These are phyloP conservation scores for Phyllopteryx taeniolatus DNA, from an alignment of 2,113 vertebrate species.

Conservation along the genomic window DNA sequence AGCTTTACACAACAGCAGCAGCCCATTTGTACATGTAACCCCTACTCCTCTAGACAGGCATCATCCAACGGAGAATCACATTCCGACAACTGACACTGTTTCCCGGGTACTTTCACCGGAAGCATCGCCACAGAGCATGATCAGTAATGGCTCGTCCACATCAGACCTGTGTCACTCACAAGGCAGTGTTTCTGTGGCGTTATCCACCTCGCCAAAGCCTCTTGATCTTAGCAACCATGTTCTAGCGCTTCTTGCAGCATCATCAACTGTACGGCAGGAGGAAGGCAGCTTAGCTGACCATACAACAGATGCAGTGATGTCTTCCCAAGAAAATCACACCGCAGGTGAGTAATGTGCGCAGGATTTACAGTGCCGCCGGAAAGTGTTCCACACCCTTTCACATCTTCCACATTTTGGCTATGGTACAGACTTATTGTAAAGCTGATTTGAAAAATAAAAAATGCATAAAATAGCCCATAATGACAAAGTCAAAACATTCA, in stretches of 20 bases:
- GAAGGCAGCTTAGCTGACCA: slow-evolving; percentile 38
- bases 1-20: slow-evolving; percentile 45
- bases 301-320: slow-evolving; percentile 34
- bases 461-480: too few relatives aligned
- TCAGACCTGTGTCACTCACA: slow-evolving; percentile 51
- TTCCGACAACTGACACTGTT: slow-evolving; percentile 28
- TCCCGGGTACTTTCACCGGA: slow-evolving; percentile 37
- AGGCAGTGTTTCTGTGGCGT: slow-evolving; percentile 31
- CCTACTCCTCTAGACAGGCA: slow-evolving; percentile 21
- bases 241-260: slow-evolving; percentile 57
- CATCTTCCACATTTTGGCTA: too few relatives aligned
- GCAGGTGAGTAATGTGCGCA: slow-evolving; percentile 36
- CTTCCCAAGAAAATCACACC: slow-evolving; percentile 46
- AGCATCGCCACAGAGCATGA: slow-evolving; percentile 12
- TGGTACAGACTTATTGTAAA: too few relatives aligned
- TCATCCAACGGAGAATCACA: slow-evolving; percentile 31
- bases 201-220: slow-evolving; percentile 65
- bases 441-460: too few relatives aligned
- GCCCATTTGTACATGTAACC: slow-evolving; percentile 20
- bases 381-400: too few relatives aligned
- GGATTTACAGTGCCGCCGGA: too few relatives aligned
- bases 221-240: slow-evolving; percentile 71
- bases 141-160: slow-evolving; percentile 22
- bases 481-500: too few relatives aligned
- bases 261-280: slow-evolving; percentile 49